Evolutionary conservation across 2,888 invertebrate genomes (phyloP).

Genomic region (Melanostoma mellinum): DNA sequence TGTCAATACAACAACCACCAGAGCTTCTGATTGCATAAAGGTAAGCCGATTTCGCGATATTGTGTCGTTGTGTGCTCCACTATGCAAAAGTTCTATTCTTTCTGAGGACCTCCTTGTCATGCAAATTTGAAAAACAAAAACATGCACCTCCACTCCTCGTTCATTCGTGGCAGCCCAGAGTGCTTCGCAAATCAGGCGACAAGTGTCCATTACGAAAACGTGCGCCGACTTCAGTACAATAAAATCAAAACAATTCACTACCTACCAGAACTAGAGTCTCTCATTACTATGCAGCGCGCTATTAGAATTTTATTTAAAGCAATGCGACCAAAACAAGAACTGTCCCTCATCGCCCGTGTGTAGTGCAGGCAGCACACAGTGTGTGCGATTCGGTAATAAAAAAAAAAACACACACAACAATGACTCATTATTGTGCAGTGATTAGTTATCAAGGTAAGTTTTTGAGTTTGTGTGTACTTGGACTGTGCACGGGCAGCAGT

Average conservation of each 20-base stretch:
- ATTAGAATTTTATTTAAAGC: constrained; percentile 41
- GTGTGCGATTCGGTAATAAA: constrained; percentile 45
- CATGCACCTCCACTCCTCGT: too few species aligned
- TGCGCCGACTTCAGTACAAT: constrained; percentile 39
- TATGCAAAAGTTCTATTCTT: neutral
- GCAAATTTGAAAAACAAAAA: constrained; percentile 11
- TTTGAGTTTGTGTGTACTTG: constrained; percentile 35
- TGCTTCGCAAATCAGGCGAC: constrained; percentile 37
- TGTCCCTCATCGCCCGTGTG: constrained; percentile 4
- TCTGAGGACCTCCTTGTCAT: constrained; percentile 30
- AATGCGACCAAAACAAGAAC: constrained; percentile 45
- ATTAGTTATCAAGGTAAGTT: constrained; percentile 62
- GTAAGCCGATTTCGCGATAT: too few species aligned
- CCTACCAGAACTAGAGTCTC: neutral
- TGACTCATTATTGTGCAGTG: constrained; percentile 56
- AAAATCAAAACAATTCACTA: constrained; percentile 11
- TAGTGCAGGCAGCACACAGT: neutral
- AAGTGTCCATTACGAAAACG: constrained; percentile 44
- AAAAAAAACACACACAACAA: constrained; percentile 35
- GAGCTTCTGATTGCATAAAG: too few species aligned
- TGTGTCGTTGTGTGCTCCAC: too few species aligned
- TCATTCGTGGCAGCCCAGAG: too few species aligned
- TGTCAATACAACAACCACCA: too few species aligned
- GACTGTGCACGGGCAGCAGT: constrained; percentile 1
- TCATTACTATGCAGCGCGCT: constrained; percentile 57